Conservation (phyloP, 2,888 invertebrate species). For the Ornithoptera alexandrae region DNA sequence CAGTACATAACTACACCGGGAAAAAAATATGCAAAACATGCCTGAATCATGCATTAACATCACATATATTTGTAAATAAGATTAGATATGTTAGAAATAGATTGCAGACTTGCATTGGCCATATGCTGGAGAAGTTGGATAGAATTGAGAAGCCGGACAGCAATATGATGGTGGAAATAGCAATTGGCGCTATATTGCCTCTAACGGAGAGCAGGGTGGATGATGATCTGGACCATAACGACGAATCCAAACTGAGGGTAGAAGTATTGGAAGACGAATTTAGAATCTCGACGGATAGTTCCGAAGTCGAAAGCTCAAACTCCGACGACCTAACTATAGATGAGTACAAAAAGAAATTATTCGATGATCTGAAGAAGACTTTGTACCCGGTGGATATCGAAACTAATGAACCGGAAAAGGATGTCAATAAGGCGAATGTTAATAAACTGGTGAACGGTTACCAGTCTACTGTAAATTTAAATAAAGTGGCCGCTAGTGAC, state of each 20-base stretch:
- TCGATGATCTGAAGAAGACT: conserved; percentile 18
- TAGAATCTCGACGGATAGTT: conserved; percentile 55
- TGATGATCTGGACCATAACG: conserved; percentile 44
- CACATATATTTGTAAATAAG: conserved; percentile 60
- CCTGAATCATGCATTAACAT: conserved; percentile 56
- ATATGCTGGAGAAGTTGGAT: conserved; percentile 53
- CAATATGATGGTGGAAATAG: conserved; percentile 63
- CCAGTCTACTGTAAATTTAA: conserved; percentile 35
- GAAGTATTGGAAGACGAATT: conserved; percentile 71
- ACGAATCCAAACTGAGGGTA: conserved; percentile 51
- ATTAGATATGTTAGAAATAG: conserved; percentile 54
- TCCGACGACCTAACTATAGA: not conserved
- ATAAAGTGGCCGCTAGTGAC: conserved; percentile 35
- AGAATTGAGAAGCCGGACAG: conserved; percentile 40
- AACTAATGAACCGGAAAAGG: conserved; percentile 39
- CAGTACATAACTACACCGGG: conserved; percentile 52
- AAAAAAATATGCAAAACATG: conserved; percentile 69
- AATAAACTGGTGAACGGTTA: conserved; percentile 55
- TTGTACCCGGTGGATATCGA: conserved; percentile 8
- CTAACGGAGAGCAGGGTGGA: conserved; percentile 38
- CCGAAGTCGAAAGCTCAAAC: conserved; percentile 37
- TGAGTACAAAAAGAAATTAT: not conserved
- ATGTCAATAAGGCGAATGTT: conserved; percentile 46
- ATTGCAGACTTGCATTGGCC: conserved; percentile 53
- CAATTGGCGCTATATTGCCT: conserved; percentile 54